These are phyloP conservation scores for Dryadula phaetusa DNA, from an alignment of 2,888 invertebrate species.

Conservation along the genomic window DNA sequence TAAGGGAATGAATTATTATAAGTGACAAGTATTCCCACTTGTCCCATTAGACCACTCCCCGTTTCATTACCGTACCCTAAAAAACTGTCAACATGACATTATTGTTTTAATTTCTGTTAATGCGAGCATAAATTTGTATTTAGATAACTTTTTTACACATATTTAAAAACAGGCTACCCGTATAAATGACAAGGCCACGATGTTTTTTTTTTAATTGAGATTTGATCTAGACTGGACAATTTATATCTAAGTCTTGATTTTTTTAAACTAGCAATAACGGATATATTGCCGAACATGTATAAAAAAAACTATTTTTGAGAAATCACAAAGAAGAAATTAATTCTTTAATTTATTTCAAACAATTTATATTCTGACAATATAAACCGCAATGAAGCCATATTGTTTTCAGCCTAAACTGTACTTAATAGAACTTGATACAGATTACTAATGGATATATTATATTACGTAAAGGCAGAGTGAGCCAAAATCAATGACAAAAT, in stretches of 20 bases:
- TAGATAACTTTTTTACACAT: background rate
- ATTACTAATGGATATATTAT: constrained; percentile 12
- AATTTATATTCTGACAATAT: background rate
- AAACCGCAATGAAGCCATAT: constrained; percentile 33
- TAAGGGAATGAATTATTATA: constrained; percentile 5
- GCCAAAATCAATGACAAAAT: constrained; percentile 4
- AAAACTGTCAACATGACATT: constrained; percentile 9
- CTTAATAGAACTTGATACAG: constrained; percentile 20
- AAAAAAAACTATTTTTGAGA: too few relatives aligned
- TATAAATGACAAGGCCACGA: background rate
- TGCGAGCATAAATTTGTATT: background rate
- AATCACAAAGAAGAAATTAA: too few relatives aligned
- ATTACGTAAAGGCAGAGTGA: background rate
- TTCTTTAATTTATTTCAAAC: background rate
- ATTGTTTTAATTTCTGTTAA: background rate
- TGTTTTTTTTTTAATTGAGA: background rate
- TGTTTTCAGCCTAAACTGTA: constrained; percentile 16
- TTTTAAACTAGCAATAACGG: too few relatives aligned
- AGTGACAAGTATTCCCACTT: constrained; percentile 22
- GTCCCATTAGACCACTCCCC: constrained; percentile 26
- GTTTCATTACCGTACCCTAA: constrained; percentile 5
- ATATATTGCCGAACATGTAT: too few relatives aligned
- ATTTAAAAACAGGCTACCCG: background rate
- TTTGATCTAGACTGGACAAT: background rate
- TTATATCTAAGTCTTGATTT: background rate